These are phyloP conservation scores for Palythoa grandis DNA, from an alignment of 92 coral and sea anemone genomes.

Conservation along the genomic window DNA sequence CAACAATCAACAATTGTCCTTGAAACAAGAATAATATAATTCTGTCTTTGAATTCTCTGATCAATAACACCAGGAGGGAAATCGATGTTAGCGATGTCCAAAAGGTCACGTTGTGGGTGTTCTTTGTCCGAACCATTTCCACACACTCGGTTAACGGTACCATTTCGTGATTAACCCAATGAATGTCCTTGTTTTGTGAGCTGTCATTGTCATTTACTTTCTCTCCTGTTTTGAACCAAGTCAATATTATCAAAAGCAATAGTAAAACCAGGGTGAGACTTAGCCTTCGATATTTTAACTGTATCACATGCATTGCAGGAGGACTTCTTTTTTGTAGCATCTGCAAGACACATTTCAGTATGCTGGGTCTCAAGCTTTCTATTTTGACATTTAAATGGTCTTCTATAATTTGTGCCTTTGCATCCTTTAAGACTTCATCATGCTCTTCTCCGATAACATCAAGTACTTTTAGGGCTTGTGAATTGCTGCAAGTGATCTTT, in stretches of 20 bases:
- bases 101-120: neutral
- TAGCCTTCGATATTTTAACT: neutral
- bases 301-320: neutral
- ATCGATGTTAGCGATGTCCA: neutral
- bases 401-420: neutral
- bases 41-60: neutral
- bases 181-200: slow-evolving; percentile 20
- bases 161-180: slow-evolving; percentile 43
- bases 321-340: neutral
- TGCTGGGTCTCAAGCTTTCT: slow-evolving; percentile 2
- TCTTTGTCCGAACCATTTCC: slow-evolving; percentile 3
- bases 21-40: neutral
- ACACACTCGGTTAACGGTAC: slow-evolving; percentile 29
- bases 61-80: neutral
- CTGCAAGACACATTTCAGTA: neutral
- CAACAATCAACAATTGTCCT: neutral
- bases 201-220: slow-evolving; percentile 36
- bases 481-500: neutral
- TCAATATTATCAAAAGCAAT: slow-evolving; percentile 40
- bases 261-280: slow-evolving; percentile 42
- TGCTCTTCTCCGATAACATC: neutral
- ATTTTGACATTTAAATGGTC: neutral
- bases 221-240: slow-evolving; percentile 8
- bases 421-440: neutral
- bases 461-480: neutral